Percentiles rank a stretch among this genome's conserved stretches.
These are phyloP conservation scores for Zaprionus gabonicus DNA, from an alignment of 1,140 invertebrate genomes.

Conservation along the genomic window DNA sequence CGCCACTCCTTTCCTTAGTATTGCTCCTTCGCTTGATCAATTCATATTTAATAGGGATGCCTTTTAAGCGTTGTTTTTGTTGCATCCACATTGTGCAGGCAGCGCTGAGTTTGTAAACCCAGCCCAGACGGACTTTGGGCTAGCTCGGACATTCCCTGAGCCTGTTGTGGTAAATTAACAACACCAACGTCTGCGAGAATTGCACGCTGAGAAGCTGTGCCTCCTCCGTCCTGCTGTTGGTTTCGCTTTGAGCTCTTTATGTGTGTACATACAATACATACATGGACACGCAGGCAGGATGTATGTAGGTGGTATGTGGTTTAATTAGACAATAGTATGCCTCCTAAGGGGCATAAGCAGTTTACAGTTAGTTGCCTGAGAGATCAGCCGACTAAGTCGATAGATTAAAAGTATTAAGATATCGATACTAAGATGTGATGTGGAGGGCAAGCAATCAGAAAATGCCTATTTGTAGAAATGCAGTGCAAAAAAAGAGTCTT, in stretches of 20 bases:
- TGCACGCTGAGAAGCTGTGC: slow-evolving; percentile 1
- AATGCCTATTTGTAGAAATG: too few relatives aligned
- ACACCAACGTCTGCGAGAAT: neutral
- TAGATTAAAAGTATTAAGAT: neutral
- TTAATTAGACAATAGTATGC: neutral
- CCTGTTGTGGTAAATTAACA: slow-evolving; percentile 29
- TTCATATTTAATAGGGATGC: slow-evolving; percentile 55
- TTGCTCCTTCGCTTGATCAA: slow-evolving; percentile 20
- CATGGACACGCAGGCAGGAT: neutral
- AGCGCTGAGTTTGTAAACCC: neutral
- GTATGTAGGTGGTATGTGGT: neutral
- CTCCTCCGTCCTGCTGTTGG: neutral
- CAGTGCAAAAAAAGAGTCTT: too few relatives aligned
- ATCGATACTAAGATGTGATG: too few relatives aligned
- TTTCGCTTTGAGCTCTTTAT: neutral
- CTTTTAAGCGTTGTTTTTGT: slow-evolving; percentile 19
- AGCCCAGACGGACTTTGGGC: neutral
- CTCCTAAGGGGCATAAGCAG: neutral
- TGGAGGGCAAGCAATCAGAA: too few relatives aligned
- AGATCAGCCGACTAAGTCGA: neutral
- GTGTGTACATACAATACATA: neutral
- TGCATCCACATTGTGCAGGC: slow-evolving; percentile 2
- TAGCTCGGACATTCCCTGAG: slow-evolving; percentile 1
- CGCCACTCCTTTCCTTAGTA: neutral
- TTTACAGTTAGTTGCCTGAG: neutral